Evolutionary conservation across 2,113 vertebrate genomes (phyloP).

Genomic region (Semicossyphus pulcher): DNA sequence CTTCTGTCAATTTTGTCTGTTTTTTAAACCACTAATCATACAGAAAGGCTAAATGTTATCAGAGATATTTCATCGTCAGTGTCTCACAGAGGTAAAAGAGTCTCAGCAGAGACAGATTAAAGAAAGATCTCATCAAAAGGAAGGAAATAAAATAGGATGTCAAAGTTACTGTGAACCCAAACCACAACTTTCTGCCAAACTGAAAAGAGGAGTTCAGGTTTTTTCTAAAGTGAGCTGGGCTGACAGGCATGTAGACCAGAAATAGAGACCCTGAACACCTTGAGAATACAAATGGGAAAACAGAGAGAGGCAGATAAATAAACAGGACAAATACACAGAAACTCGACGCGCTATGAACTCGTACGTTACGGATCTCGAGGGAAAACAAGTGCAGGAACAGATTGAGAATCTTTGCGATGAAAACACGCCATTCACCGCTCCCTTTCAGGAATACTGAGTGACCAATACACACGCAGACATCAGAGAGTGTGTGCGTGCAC

Average conservation of each 20-base stretch:
- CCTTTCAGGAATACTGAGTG: conserved; percentile 17
- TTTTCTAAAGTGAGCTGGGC: not conserved
- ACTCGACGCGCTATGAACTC: not conserved
- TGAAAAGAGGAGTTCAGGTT: not conserved
- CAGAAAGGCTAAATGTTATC: not conserved
- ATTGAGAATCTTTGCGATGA: not conserved
- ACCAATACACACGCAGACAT: conserved; percentile 24
- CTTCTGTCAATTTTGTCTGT: not conserved
- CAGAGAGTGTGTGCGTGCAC: not conserved
- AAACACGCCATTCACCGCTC: conserved; percentile 8
- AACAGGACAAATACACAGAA: conserved; percentile 14
- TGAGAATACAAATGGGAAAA: conserved; percentile 16
- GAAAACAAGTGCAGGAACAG: not conserved
- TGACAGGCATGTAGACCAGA: not conserved
- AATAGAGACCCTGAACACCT: not conserved
- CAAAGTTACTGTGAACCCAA: not conserved
- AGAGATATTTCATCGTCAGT: conserved; percentile 3
- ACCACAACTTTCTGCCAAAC: not conserved
- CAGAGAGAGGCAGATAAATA: not conserved
- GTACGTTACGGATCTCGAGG: conserved; percentile 7
- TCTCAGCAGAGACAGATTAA: conserved; percentile 15
- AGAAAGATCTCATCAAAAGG: conserved; percentile 27
- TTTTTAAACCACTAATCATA: not conserved
- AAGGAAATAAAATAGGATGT: not conserved
- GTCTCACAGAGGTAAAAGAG: conserved; percentile 17